Conservation (phyloP, 1,140 invertebrate species). For the Zaprionus vittiger region DNA sequence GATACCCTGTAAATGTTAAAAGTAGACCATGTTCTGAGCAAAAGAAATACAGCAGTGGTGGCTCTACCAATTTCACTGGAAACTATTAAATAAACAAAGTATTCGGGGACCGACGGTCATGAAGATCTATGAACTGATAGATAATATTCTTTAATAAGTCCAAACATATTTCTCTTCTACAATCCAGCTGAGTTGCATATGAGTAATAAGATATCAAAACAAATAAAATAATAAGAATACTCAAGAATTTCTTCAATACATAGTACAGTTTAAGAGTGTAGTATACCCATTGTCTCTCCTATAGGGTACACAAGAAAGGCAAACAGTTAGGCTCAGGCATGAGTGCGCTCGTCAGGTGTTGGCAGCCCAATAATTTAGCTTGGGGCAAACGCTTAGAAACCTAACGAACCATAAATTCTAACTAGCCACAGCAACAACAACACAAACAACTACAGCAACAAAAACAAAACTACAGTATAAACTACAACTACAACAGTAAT, state of each 20-base stretch:
- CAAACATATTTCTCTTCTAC: no score
- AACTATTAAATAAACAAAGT: neutral
- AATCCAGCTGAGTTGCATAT: no score
- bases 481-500: conserved; percentile 1
- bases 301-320: conserved; percentile 6
- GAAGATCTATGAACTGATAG: neutral
- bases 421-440: conserved; percentile 28
- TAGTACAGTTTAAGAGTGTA: neutral
- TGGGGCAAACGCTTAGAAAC: conserved; percentile 63
- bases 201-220: no score
- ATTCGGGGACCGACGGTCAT: neutral
- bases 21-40: neutral
- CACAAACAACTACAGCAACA: conserved; percentile 28
- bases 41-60: neutral
- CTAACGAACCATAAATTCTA: conserved; percentile 70
- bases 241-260: no score
- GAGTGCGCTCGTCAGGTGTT: conserved; percentile 48
- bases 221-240: no score
- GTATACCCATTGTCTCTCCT: neutral
- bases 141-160: no score
- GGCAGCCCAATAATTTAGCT: conserved; percentile 69
- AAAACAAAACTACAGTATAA: conserved; percentile 44
- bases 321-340: conserved; percentile 49
- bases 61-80: no score
- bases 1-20: conserved; percentile 1